Conservation (phyloP, 2,113 vertebrate species). For the Corythaixoides concolor region DNA sequence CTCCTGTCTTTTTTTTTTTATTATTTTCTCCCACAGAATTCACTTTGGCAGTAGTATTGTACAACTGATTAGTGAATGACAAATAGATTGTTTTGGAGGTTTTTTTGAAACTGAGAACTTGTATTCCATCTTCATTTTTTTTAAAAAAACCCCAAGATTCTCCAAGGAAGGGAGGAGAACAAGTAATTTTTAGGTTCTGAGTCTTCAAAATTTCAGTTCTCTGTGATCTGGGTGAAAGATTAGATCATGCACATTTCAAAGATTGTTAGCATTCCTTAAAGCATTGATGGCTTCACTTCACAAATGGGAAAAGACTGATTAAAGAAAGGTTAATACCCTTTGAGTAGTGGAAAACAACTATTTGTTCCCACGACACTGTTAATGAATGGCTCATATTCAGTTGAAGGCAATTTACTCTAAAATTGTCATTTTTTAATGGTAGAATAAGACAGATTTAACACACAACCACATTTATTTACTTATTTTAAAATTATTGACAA, state of each 20-base stretch:
- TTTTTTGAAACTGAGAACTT: background rate
- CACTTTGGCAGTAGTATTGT: background rate
- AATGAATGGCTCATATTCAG: background rate
- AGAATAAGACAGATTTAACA: background rate
- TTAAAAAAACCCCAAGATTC: background rate
- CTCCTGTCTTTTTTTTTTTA: background rate
- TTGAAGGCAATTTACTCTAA: background rate
- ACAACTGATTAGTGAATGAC: background rate
- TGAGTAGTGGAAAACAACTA: background rate
- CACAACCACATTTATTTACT: background rate
- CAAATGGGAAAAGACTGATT: background rate
- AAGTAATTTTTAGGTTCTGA: background rate
- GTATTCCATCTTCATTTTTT: background rate
- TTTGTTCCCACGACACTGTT: background rate
- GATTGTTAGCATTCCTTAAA: background rate
- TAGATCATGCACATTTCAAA: background rate
- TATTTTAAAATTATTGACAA: background rate
- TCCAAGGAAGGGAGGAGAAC: background rate
- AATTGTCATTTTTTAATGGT: background rate
- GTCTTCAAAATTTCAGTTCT: background rate
- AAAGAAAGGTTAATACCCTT: background rate
- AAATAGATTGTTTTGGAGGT: background rate
- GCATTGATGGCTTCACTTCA: background rate
- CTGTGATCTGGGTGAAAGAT: background rate
- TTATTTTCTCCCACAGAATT: background rate